Percentiles rank a stretch among this genome's conserved stretches.
These are phyloP conservation scores for Amblyjoppa proteus DNA, from an alignment of 2,888 invertebrate genomes.

Conservation along the genomic window DNA sequence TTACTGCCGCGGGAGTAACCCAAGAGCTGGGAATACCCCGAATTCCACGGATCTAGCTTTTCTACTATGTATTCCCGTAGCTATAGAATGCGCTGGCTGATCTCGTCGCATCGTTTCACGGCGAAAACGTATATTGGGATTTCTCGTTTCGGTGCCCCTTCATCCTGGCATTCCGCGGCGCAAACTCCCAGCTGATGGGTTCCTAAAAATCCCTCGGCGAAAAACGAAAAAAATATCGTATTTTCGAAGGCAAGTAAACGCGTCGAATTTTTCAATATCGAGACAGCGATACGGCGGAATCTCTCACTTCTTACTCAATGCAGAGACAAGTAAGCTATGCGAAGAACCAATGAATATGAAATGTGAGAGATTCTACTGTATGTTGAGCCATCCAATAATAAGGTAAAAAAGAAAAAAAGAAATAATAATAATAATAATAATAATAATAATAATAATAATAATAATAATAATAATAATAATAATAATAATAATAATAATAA, in stretches of 20 bases:
- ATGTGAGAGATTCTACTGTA: no score
- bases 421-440: no score
- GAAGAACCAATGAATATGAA: background rate
- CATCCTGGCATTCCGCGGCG: background rate
- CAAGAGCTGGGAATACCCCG: constrained; percentile 10
- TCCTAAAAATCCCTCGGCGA: constrained; percentile 1
- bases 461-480: no score
- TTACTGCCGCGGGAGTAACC: constrained; percentile 17
- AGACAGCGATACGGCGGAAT: background rate
- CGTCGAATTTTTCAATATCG: background rate
- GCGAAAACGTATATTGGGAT: constrained; percentile 35
- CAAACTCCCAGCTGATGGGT: constrained; percentile 7
- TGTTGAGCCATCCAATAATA: background rate
- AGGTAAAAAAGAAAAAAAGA: no score
- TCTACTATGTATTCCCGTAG: constrained; percentile 22
- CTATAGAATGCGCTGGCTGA: background rate
- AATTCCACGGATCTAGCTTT: constrained; percentile 23
- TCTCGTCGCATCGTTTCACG: constrained; percentile 11
- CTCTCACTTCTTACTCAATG: background rate
- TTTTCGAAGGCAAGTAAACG: background rate
- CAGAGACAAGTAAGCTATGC: background rate
- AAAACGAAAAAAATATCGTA: constrained; percentile 31
- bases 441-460: no score
- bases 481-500: no score
- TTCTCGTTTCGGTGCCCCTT: constrained; percentile 19